These are phyloP conservation scores for Zaprionus lachaisei DNA, from an alignment of 1,140 invertebrate species.

Conservation along the genomic window DNA sequence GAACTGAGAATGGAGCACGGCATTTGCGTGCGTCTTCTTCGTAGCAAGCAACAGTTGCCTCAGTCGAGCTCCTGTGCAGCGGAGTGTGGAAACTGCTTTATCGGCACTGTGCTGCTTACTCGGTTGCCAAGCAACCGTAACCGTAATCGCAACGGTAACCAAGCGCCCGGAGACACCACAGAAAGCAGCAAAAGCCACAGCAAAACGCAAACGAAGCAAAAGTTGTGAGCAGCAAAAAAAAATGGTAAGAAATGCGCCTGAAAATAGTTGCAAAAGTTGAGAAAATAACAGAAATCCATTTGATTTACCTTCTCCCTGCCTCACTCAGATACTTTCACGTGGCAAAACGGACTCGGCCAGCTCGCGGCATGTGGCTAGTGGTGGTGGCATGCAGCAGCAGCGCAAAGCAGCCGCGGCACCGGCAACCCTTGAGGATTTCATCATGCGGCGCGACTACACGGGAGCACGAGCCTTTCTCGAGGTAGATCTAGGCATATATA, in stretches of 20 bases:
- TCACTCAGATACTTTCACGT: slow-evolving; percentile 89
- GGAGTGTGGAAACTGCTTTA: slow-evolving; percentile 67
- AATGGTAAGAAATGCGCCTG: slow-evolving; percentile 70
- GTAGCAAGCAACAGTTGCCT: slow-evolving; percentile 39
- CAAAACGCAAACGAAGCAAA: slow-evolving; percentile 22
- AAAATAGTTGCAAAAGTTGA: slow-evolving; percentile 28
- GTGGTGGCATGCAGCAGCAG: slow-evolving; percentile 55
- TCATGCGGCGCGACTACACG: slow-evolving; percentile 95
- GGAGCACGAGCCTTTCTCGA: slow-evolving; percentile 97
- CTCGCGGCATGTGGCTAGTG: slow-evolving; percentile 81
- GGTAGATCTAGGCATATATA: slow-evolving; percentile 82
- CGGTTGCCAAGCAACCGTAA: slow-evolving; percentile 74
- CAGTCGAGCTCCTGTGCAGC: slow-evolving; percentile 36
- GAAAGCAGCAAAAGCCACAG: slow-evolving; percentile 21
- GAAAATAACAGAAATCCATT: slow-evolving; percentile 24
- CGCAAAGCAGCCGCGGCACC: slow-evolving; percentile 85
- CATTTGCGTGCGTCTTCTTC: slow-evolving; percentile 24
- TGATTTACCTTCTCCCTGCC: slow-evolving; percentile 6
- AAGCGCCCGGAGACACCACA: slow-evolving; percentile 45
- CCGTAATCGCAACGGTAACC: slow-evolving; percentile 62
- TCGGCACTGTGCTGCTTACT: slow-evolving; percentile 56
- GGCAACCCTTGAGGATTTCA: slow-evolving; percentile 95
- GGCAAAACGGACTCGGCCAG: slow-evolving; percentile 88
- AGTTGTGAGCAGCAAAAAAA: slow-evolving; percentile 18
- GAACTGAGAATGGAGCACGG: slow-evolving; percentile 32